Base-by-base conservation (phyloP, 2,113 vertebrate genomes). In the Catagonus wagneri region DNA sequence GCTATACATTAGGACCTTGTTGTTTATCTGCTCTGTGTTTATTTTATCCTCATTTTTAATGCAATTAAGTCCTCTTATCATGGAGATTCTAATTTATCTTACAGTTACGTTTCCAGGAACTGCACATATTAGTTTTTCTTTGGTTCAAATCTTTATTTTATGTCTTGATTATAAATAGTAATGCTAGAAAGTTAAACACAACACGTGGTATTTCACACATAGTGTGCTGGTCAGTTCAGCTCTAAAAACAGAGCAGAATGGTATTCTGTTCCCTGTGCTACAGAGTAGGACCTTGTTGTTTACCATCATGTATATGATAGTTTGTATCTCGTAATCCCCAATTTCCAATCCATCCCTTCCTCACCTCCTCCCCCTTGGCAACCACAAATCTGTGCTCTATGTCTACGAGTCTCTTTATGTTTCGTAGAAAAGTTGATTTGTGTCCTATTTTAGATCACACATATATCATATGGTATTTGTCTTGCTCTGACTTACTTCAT, bases 81-180 rank as follows among this genome's bases (percentile, higher is more conserved):
- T 1, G 58, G 52, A 63, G 71, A 81, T 63, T 74, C 65, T 79
- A 78, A 92, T 74, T 89, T 69, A 74, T 68, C n/a, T 89, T 74
- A 44, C 69, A 39, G 7, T 23, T 15, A 34, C 50, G 19, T 60
- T 58, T 87, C 61, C 13, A 36, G 61, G 39, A n/a, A 39, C 15
- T 54, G 58, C 44, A 84, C 61, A 90, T 17, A 74, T 39, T 50
- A 54, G 10, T 85, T 61, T 63, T 71, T 66, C 20, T 80, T 95
- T 20, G 34, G 54, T 61, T 91, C 44, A 60, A 8, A 66, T 88
- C 75, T 54, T 44, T 34, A 69, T 87, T 90, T 83, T 44, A 5
- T 36, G 11, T 50, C 34, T 60, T 39, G 50, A 36, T 81, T 44
- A 39, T 66, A 72, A 78, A 44, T 23, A 19, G 16, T 23, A 66